phyloP scores from a whole-genome alignment of 2,888 invertebrate species.

The Campaea margaritaria region DNA sequence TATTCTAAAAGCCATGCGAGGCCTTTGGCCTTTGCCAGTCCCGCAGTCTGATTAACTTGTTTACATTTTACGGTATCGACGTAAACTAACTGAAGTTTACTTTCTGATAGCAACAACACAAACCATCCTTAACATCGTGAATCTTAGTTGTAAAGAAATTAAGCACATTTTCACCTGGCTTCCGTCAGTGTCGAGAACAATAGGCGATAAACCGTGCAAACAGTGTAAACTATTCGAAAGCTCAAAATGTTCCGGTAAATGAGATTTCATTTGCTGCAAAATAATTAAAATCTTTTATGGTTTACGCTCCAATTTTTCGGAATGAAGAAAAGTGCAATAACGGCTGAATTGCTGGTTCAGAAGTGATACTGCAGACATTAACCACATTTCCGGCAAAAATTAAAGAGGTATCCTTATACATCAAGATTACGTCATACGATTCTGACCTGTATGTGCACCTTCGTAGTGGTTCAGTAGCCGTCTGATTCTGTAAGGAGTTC shows the following conservation, averaged over 20 bases:
- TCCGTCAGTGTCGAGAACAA: constrained; percentile 44
- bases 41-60: constrained; percentile 31
- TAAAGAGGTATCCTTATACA: no score
- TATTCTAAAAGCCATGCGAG: neutral
- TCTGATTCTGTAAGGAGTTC: no score
- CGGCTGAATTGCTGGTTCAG: neutral
- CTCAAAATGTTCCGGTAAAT: constrained; percentile 41
- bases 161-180: constrained; percentile 7
- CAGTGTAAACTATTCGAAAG: constrained; percentile 32
- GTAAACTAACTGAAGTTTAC: constrained; percentile 45
- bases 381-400: no score
- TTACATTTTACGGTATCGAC: constrained; percentile 31
- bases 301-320: constrained; percentile 26
- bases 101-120: constrained; percentile 40
- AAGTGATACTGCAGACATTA: neutral
- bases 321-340: constrained; percentile 3
- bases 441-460: no score
- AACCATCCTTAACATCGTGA: constrained; percentile 5
- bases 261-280: constrained; percentile 34
- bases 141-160: neutral
- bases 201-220: constrained; percentile 46
- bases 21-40: constrained; percentile 12
- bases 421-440: no score
- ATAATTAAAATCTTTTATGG: constrained; percentile 20
- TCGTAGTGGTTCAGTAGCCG: no score